A percentile compares a stretch with the other conserved stretches of the same genome.
phyloP scores from a whole-genome alignment of 2,888 invertebrate species.

The Eupeodes luniger region DNA sequence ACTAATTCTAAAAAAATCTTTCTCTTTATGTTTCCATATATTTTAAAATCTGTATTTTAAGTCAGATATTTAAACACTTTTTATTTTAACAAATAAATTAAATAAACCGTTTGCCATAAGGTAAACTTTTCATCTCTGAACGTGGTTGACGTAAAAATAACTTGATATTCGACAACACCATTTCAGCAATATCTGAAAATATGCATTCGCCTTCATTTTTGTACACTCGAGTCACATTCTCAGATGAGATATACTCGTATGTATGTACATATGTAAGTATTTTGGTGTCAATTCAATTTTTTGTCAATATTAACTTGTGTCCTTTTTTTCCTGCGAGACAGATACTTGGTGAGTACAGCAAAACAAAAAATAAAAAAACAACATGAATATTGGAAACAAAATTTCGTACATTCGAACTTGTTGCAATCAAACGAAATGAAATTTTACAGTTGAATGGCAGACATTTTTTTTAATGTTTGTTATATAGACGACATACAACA shows the following conservation, averaged over 20 bases:
- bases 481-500: not conserved
- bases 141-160: constrained; percentile 19
- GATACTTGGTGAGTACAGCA: not conserved
- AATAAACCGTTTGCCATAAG: not conserved
- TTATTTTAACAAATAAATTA: constrained; percentile 8
- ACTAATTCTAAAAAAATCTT: not conserved
- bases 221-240: no score
- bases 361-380: not conserved
- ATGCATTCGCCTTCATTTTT: constrained; percentile 10
- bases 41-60: not conserved
- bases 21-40: not conserved
- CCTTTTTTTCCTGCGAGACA: not conserved
- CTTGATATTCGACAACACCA: not conserved
- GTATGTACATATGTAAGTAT: not conserved
- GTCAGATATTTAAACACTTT: not conserved
- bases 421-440: constrained; percentile 2
- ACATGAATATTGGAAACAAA: not conserved
- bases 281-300: constrained; percentile 21
- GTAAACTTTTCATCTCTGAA: not conserved
- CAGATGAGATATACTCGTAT: not conserved
- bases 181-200: constrained; percentile 5
- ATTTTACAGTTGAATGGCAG: constrained; percentile 1
- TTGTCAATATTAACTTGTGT: not conserved
- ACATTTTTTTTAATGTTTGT: not conserved
- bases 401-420: not conserved